These are phyloP conservation scores for Murina feae DNA, from an alignment of 2,113 vertebrate genomes.

Conservation along the genomic window DNA sequence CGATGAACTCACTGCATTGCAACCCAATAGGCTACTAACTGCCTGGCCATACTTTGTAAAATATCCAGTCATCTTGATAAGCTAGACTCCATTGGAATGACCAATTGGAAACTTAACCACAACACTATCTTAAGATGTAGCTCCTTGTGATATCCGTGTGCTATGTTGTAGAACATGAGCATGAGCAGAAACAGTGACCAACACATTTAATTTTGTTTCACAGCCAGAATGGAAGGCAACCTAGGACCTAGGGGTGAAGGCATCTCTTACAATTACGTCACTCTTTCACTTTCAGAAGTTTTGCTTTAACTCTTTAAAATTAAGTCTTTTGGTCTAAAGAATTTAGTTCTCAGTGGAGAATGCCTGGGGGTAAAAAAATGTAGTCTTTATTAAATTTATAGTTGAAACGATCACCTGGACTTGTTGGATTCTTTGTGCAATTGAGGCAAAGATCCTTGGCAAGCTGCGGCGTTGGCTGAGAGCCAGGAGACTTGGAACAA, in stretches of 20 bases:
- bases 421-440: not conserved
- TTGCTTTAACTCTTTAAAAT: not conserved
- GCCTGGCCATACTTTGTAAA: not conserved
- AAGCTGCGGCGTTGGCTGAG: not conserved
- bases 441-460: not conserved
- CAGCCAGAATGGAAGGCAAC: not conserved
- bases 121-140: not conserved
- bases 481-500: not conserved
- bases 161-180: not conserved
- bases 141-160: not conserved
- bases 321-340: not conserved
- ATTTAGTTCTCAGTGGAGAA: not conserved
- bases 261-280: not conserved
- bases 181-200: not conserved
- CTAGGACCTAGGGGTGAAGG: not conserved
- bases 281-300: not conserved
- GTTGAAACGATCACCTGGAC: not conserved
- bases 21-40: not conserved
- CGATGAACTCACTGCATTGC: not conserved
- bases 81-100: not conserved
- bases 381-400: not conserved
- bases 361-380: not conserved
- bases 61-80: not conserved
- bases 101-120: not conserved
- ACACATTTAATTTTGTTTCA: not conserved